Base-by-base conservation (phyloP, 2,797 vertebrate genomes). In the Bucorvus abyssinicus region DNA sequence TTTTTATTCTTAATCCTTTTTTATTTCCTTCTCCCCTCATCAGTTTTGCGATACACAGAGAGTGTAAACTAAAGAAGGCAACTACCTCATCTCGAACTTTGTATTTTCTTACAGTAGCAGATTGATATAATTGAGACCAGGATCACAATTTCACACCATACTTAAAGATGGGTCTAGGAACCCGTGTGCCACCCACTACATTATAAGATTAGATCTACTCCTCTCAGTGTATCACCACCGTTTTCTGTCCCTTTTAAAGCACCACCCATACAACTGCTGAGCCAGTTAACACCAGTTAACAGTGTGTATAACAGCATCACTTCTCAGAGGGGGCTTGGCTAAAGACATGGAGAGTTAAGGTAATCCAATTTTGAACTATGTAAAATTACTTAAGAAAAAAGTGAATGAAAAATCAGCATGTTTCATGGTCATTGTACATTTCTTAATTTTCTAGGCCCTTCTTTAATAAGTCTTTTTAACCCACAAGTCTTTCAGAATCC, bases 1-100 rank as follows among this genome's bases (percentile, higher is more conserved):
- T 56, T 70, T 92, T 90, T 76, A n/a, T 38, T 73, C 55, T 63
- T 89, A 73, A 55, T 40, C 60, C 19, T 67, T 80, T 64, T 65
- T 73, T 49, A 47, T 63, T 70, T 67, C 36, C 50, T 89, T 75
- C 23, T 61, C 34, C 45, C n/a, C 49, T 57, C 69, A 56, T 52
- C 52, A 15, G 26, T 68, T 70, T 83, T 50, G 11, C 32, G 78
- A 40, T 23, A 38, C 2, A 11, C 0, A 1, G 0, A 2, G 38
- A 68, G 5, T 0, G 0, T 34, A 68, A 94, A 76, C 36, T 29
- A 53, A 88, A 56, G 49, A 27, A 53, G 75, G 30, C 53, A 84
- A 30, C 52, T 32, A 60, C 40, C 36, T 95, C 36, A 40, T 19
- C n/a, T 63, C 0, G 0, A 53, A 53, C 24, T 65, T 55, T 50